phyloP scores from a whole-genome alignment of 1,140 invertebrate genomes.

The Notospermus geniculatus region DNA sequence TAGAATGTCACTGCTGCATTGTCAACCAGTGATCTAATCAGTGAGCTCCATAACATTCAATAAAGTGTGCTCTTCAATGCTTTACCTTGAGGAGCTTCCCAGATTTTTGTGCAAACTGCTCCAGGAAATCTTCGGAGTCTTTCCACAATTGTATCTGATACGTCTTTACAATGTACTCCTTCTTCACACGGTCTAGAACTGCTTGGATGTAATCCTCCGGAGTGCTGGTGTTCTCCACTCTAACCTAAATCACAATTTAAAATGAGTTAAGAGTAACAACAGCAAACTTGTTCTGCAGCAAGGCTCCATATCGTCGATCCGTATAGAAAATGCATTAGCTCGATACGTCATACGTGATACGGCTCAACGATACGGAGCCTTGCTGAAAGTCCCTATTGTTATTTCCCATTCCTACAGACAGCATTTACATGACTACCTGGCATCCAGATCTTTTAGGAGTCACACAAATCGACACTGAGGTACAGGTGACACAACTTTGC shows the following conservation, averaged over 20 bases:
- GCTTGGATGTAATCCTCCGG: constrained; percentile 92
- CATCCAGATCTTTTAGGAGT: neutral
- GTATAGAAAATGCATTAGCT: too few species aligned
- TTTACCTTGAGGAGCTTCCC: constrained; percentile 86
- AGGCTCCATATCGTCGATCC: too few species aligned
- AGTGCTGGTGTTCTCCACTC: constrained; percentile 90
- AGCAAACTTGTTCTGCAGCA: too few species aligned
- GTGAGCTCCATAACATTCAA: too few species aligned
- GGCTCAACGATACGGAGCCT: too few species aligned
- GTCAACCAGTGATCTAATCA: too few species aligned
- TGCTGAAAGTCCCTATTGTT: neutral
- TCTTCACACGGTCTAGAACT: constrained; percentile 83
- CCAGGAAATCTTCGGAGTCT: constrained; percentile 84
- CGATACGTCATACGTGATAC: too few species aligned
- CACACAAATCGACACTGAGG: too few species aligned
- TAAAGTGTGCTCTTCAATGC: too few species aligned
- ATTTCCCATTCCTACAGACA: neutral
- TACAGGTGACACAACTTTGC: too few species aligned
- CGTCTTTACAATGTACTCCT: constrained; percentile 86
- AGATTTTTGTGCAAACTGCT: constrained; percentile 78
- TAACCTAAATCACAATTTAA: constrained; percentile 60
- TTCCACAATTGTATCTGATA: constrained; percentile 84
- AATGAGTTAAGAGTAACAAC: neutral
- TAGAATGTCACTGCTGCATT: too few species aligned
- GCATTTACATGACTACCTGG: neutral